Conservation (phyloP, 1,140 invertebrate species). For the Drosophila pseudoananassae region DNA sequence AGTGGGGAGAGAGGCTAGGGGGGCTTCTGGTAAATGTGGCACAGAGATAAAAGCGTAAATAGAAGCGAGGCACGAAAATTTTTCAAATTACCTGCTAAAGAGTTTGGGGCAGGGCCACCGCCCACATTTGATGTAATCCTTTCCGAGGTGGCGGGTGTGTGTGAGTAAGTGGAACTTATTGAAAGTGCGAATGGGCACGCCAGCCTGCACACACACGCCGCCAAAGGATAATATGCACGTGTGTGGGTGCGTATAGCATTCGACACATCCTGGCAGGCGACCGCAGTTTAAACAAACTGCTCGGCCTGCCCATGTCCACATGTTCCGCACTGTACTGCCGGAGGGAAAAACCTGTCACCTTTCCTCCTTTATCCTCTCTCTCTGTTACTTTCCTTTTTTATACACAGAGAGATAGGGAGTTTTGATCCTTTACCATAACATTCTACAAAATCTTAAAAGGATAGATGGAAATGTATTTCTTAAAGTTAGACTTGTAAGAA, state of each 20-base stretch:
- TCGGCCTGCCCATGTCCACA: conserved; percentile 45
- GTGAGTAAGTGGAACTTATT: conserved; percentile 52
- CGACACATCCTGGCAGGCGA: conserved; percentile 63
- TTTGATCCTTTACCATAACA: too few relatives aligned
- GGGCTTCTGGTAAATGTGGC: conserved; percentile 40
- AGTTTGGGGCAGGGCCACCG: conserved; percentile 30
- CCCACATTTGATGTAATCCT: conserved; percentile 5
- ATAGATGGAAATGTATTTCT: too few relatives aligned
- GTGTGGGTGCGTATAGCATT: conserved; percentile 11
- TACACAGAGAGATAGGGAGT: neutral
- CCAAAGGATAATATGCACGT: conserved; percentile 25
- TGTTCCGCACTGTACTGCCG: conserved; percentile 25
- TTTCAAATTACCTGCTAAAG: conserved; percentile 52
- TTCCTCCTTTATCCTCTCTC: conserved; percentile 25
- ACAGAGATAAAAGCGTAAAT: conserved; percentile 79
- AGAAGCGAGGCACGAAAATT: conserved; percentile 75
- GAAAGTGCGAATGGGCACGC: conserved; percentile 67
- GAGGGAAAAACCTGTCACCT: conserved; percentile 60
- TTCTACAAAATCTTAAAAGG: too few relatives aligned
- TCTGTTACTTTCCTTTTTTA: conserved; percentile 13
- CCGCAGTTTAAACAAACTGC: conserved; percentile 77
- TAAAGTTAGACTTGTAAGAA: neutral
- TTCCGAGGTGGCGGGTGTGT: conserved; percentile 3
- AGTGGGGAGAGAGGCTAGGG: too few relatives aligned
- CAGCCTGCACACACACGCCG: conserved; percentile 36